Percentiles rank a stretch among this genome's conserved stretches.
phyloP scores from a whole-genome alignment of 2,113 vertebrate genomes.

The Perccottus glenii region DNA sequence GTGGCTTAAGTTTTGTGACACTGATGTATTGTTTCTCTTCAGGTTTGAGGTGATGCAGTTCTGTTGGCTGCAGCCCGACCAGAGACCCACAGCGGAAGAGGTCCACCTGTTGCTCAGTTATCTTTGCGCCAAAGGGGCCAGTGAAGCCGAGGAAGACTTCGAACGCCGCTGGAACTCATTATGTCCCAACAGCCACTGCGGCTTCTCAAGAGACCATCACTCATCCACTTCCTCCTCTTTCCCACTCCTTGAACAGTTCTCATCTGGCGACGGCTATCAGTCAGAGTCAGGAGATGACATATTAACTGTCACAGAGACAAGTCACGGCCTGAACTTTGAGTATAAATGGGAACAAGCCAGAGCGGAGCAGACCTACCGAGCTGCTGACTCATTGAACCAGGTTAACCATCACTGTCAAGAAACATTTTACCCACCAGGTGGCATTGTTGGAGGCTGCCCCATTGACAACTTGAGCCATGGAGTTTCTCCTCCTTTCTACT shows the following conservation, averaged over 20 bases:
- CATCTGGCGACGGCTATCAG: conserved; percentile 84
- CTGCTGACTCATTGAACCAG: conserved; percentile 76
- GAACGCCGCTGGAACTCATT: conserved; percentile 94
- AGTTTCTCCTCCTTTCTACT: conserved; percentile 84
- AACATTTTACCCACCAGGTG: conserved; percentile 82
- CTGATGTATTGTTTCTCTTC: conserved; percentile 5
- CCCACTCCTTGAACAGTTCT: conserved; percentile 92
- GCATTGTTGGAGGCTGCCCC: conserved; percentile 74
- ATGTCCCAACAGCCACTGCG: conserved; percentile 80
- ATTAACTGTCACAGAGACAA: conserved; percentile 95
- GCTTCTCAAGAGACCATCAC: conserved; percentile 56
- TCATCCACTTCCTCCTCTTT: conserved; percentile 76
- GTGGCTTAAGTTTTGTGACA: background rate
- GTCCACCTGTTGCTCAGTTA: conserved; percentile 94
- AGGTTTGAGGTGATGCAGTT: conserved; percentile 99
- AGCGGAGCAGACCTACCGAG: conserved; percentile 73
- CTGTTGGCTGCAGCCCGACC: conserved; percentile 97
- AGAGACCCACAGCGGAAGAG: conserved; percentile 93
- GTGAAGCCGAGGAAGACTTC: conserved; percentile 91
- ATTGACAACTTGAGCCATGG: conserved; percentile 78
- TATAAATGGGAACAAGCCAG: conserved; percentile 94
- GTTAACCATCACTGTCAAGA: conserved; percentile 81
- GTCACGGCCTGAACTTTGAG: conserved; percentile 95
- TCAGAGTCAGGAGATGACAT: conserved; percentile 89
- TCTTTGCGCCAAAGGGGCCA: conserved; percentile 90